Evolutionary conservation across 2,888 invertebrate genomes (phyloP).

Genomic region (Caenorhabditis panamensis): DNA sequence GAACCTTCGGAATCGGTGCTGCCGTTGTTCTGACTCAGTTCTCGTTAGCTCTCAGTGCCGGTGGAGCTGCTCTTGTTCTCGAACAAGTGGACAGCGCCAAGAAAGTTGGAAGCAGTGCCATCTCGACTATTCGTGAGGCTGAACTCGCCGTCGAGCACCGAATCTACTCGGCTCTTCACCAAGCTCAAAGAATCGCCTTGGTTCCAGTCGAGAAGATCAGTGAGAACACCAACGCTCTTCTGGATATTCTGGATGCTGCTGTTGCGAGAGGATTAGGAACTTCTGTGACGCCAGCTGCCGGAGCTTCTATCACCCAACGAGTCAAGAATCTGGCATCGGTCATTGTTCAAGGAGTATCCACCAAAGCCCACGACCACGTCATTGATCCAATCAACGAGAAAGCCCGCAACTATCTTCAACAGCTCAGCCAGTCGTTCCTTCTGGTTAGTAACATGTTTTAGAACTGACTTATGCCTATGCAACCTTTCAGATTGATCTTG

Average conservation of each 20-base stretch:
- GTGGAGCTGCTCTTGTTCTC: conserved; percentile 63
- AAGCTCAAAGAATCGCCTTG: conserved; percentile 66
- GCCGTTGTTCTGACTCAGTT: conserved; percentile 69
- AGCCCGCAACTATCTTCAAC: conserved; percentile 60
- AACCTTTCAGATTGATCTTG: conserved; percentile 60
- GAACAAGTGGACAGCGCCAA: conserved; percentile 57
- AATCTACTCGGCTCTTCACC: conserved; percentile 58
- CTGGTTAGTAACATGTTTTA: conserved; percentile 28
- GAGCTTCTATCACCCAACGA: conserved; percentile 53
- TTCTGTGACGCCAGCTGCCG: conserved; percentile 40
- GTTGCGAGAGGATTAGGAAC: conserved; percentile 60
- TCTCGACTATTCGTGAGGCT: conserved; percentile 45
- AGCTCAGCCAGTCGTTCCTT: conserved; percentile 65
- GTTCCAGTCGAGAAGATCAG: conserved; percentile 65
- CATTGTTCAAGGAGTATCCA: conserved; percentile 56
- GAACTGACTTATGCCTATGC: neutral
- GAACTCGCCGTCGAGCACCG: conserved; percentile 63
- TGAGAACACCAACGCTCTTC: conserved; percentile 62
- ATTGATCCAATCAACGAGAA: conserved; percentile 67
- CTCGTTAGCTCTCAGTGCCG: conserved; percentile 62
- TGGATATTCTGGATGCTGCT: conserved; percentile 63
- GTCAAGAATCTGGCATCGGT: conserved; percentile 59
- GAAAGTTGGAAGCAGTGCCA: conserved; percentile 55
- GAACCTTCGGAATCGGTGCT: conserved; percentile 67
- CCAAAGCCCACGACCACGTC: conserved; percentile 67